Evolutionary conservation across 2,797 vertebrate species (phyloP), one percentile per base, ranked within the genome.

Genomic region (Acanthis flammea): DNA sequence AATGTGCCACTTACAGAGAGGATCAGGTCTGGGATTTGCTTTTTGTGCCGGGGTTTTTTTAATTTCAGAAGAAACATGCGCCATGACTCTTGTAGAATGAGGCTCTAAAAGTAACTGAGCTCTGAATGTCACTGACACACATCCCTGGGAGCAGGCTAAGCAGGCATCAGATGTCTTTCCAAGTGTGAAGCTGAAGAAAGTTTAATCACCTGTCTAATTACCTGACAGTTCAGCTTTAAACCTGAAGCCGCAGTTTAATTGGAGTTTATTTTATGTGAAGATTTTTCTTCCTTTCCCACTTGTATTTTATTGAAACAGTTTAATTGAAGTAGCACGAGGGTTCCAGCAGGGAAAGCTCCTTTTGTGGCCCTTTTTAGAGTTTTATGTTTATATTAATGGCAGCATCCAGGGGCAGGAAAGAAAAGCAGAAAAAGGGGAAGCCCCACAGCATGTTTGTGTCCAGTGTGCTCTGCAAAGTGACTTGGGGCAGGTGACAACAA

Each of bases 151-250:
- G 54, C 48, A 67, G 61, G 47, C 47, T 89, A 48, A 94, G 39
- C 61, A 89, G 57, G 33, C 39, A 27, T 44, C 75, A 57, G 30
- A 61, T 90, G 31, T 66, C 66, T 90, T 81, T 85, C 94, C 67
- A 72, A 80, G 81, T 91, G 82, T 76, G 60, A 92, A 92, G 77
- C 5, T 93, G 86, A 79, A 86, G 74, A 78, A 78, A 92, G 28
- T 68, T 94, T 94, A 95, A 61, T 75, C 66, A 92, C 41, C 63
- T 96, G 91, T 78, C 71, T 93, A 94, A 96, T 92, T 73, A 94
- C 80, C 75, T 95, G 66, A 73, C 92, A 68, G 70, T 35, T 94
- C 82, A 47, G 61, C 74, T 85, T 94, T 60, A 75, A 94, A 84
- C 61, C 78, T 81, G 54, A 80, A 95, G 94, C 72, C 66, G 5